Conservation (phyloP, 2,888 invertebrate genomes). For the Agrochola litura region DNA sequence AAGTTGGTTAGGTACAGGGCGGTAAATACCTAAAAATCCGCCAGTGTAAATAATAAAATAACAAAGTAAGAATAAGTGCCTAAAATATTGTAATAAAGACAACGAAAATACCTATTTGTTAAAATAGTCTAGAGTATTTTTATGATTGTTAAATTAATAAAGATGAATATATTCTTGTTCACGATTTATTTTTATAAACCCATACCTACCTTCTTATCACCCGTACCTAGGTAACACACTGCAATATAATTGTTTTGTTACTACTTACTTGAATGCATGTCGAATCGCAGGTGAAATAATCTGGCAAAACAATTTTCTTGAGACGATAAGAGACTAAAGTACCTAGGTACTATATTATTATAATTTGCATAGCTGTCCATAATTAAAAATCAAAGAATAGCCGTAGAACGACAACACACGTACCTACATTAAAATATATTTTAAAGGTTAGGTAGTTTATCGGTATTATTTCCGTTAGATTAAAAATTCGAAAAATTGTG, state of each 20-base stretch:
- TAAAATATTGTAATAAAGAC: constrained; percentile 53
- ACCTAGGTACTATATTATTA: neutral
- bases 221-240: neutral
- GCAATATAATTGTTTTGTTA: neutral
- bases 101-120: constrained; percentile 66
- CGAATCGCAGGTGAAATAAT: neutral
- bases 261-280: neutral
- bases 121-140: constrained; percentile 52
- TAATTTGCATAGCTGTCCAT: neutral
- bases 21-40: neutral
- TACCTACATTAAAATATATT: too few relatives aligned
- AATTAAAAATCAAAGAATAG: neutral
- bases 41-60: constrained; percentile 45
- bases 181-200: constrained; percentile 52
- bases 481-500: too few relatives aligned
- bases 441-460: too few relatives aligned
- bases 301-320: neutral
- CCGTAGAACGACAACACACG: too few relatives aligned
- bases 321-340: neutral
- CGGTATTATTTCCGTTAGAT: too few relatives aligned
- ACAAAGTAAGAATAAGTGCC: constrained; percentile 41
- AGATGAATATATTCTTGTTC: constrained; percentile 65
- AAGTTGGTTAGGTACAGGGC: neutral
- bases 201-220: neutral
- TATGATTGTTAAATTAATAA: constrained; percentile 64